A percentile compares a stretch with the other conserved stretches of the same genome.
phyloP scores from a whole-genome alignment of 2,888 invertebrate genomes.

The Drosophila cognata region DNA sequence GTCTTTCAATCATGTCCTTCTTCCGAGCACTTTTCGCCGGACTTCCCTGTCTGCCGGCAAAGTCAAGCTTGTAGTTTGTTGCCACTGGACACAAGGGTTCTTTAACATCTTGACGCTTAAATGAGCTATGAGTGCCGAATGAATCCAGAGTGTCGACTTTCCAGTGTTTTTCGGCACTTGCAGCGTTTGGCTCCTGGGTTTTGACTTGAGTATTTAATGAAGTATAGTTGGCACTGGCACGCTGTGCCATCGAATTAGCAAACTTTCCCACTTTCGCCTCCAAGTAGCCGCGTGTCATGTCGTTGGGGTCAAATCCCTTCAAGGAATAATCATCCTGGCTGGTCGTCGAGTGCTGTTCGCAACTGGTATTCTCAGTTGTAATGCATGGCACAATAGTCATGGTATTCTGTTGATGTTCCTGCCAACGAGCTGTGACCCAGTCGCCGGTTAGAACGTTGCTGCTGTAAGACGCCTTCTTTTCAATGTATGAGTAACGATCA shows the following conservation, averaged over 20 bases:
- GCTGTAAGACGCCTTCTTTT: slow-evolving; percentile 41
- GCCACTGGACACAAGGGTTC: slow-evolving; percentile 12
- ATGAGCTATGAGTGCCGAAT: slow-evolving; percentile 31
- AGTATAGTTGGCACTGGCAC: slow-evolving; percentile 32
- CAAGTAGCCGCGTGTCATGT: slow-evolving; percentile 4
- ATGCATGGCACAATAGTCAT: slow-evolving; percentile 36
- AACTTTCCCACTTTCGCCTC: not conserved
- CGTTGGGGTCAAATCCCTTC: not conserved
- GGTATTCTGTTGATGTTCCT: not conserved
- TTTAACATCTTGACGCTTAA: not conserved
- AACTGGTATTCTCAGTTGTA: slow-evolving; percentile 3
- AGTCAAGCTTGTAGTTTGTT: slow-evolving; percentile 32
- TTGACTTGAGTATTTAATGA: slow-evolving; percentile 43
- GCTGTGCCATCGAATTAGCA: slow-evolving; percentile 16
- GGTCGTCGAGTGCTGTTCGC: slow-evolving; percentile 32
- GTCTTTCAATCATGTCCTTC: slow-evolving; percentile 28
- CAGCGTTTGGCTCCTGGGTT: not conserved
- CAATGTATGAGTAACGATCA: slow-evolving; percentile 39
- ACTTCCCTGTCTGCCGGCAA: not conserved
- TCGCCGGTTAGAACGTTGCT: slow-evolving; percentile 45
- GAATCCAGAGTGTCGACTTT: slow-evolving; percentile 35
- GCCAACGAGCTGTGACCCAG: slow-evolving; percentile 36
- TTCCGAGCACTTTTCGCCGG: not conserved
- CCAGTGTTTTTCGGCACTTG: not conserved
- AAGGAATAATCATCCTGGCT: slow-evolving; percentile 26